These are phyloP conservation scores for Dipodomys stephensi DNA, from an alignment of 2,113 vertebrate species.

Conservation along the genomic window DNA sequence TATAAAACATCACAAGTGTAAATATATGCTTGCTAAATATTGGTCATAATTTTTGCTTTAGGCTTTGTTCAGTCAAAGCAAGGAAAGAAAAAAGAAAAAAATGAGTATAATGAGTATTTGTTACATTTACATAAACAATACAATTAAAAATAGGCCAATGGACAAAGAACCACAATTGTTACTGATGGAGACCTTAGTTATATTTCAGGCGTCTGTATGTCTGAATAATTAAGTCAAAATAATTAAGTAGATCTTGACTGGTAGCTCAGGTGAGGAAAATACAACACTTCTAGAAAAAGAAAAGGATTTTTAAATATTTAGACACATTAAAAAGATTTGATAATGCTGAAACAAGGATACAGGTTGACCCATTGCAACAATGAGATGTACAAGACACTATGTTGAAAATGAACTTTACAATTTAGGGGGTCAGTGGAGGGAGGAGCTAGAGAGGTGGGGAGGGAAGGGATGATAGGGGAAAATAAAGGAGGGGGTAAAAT, in stretches of 20 bases:
- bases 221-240: neutral
- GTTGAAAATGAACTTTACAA: too few species aligned
- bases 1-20: slow-evolving; percentile 53
- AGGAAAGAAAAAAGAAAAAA: neutral
- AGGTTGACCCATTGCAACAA: too few species aligned
- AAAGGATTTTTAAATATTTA: neutral
- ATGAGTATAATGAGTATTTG: neutral
- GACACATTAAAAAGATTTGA: neutral
- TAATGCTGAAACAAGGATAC: too few species aligned
- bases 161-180: neutral
- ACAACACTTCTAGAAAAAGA: neutral
- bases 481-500: too few species aligned
- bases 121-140: neutral
- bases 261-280: neutral
- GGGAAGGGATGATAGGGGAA: too few species aligned
- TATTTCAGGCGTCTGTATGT: neutral
- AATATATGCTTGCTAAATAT: neutral
- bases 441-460: too few species aligned
- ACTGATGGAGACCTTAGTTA: neutral
- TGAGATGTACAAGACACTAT: too few species aligned
- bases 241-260: neutral
- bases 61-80: neutral
- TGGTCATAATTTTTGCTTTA: neutral
- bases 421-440: too few species aligned
- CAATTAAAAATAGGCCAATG: neutral